These are phyloP conservation scores for Propsilocerus akamusi DNA, from an alignment of 1,140 invertebrate genomes.

Conservation along the genomic window DNA sequence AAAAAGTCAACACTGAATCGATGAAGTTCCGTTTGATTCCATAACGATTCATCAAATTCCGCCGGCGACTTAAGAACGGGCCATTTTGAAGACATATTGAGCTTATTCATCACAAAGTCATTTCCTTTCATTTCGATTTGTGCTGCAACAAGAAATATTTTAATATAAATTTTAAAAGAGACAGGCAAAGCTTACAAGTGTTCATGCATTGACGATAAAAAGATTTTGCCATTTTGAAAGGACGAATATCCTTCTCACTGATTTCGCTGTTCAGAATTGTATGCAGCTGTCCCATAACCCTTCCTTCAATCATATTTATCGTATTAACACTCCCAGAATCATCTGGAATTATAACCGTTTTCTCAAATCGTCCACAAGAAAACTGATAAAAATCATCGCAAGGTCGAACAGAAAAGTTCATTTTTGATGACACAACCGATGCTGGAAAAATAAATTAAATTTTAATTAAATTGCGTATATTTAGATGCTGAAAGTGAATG, in stretches of 20 bases:
- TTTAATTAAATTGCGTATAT: too few relatives aligned
- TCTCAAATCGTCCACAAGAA: constrained; percentile 20
- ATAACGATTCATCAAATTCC: constrained; percentile 23
- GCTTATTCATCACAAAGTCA: constrained; percentile 25
- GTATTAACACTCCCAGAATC: constrained; percentile 13
- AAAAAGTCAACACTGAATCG: constrained; percentile 20
- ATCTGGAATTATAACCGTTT: constrained; percentile 29
- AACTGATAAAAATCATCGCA: constrained; percentile 5
- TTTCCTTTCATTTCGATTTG: constrained; percentile 19
- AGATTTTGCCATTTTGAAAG: constrained; percentile 7
- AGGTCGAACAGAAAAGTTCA: constrained; percentile 29
- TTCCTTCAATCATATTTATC: neutral
- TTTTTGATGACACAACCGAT: neutral
- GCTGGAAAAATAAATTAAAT: neutral
- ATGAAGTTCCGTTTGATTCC: constrained; percentile 14
- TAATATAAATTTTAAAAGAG: neutral
- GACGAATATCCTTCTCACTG: neutral
- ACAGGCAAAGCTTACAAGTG: neutral
- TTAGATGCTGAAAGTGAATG: too few relatives aligned
- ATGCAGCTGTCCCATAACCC: neutral
- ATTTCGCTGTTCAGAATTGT: neutral
- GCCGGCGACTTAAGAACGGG: constrained; percentile 29
- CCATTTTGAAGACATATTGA: constrained; percentile 37
- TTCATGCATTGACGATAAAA: constrained; percentile 17
- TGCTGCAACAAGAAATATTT: constrained; percentile 6